Percentiles rank a stretch among this genome's conserved stretches.
phyloP scores from a whole-genome alignment of 2,113 vertebrate species.

The Pipa parva region DNA sequence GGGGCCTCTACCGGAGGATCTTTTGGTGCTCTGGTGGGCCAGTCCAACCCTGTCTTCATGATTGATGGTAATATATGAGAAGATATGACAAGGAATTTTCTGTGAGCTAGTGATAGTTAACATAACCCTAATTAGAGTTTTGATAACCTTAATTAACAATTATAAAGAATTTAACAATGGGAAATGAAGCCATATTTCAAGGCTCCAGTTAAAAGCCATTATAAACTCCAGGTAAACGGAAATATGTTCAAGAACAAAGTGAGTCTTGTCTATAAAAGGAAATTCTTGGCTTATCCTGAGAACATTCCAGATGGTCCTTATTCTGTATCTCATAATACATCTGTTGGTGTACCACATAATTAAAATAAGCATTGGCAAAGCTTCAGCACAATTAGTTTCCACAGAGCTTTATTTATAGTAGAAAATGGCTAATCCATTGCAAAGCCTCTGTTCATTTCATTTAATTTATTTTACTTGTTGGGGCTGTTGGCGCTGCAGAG shows the following conservation, averaged over 20 bases:
- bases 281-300: background rate
- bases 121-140: too few relatives aligned
- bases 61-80: too few relatives aligned
- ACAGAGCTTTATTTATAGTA: constrained; percentile 25
- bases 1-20: too few relatives aligned
- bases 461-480: constrained; percentile 19
- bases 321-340: constrained; percentile 18
- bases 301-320: constrained; percentile 15
- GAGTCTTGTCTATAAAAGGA: background rate
- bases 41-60: too few relatives aligned
- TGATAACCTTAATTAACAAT: too few relatives aligned
- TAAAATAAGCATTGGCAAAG: constrained; percentile 16
- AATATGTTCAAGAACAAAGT: background rate
- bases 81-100: too few relatives aligned
- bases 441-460: constrained; percentile 15
- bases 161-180: too few relatives aligned
- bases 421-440: background rate
- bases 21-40: too few relatives aligned
- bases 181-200: too few relatives aligned
- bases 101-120: too few relatives aligned
- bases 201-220: too few relatives aligned
- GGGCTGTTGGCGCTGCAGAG: background rate
- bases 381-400: background rate
- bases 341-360: constrained; percentile 13
- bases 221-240: background rate